These are phyloP conservation scores for Peromyscus aztecus DNA, from an alignment of 2,797 vertebrate species.

Conservation along the genomic window DNA sequence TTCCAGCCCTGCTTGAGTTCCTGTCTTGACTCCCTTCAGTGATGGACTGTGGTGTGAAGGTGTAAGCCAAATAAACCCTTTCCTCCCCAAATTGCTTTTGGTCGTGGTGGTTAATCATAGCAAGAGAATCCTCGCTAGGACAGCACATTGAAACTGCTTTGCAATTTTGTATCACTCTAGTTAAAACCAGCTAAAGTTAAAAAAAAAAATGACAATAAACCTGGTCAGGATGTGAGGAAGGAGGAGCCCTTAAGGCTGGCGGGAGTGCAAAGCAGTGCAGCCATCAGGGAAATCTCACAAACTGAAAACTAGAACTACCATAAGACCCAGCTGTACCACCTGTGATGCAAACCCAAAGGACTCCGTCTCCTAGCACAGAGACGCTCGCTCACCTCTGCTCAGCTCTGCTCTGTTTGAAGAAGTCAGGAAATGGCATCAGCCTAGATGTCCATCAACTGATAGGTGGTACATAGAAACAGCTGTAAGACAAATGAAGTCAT, in stretches of 20 bases:
- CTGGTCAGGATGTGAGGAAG: background rate
- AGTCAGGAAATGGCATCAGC: background rate
- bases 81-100: background rate
- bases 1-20: background rate
- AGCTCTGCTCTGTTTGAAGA: background rate
- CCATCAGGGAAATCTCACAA: background rate
- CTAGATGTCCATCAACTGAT: background rate
- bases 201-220: background rate
- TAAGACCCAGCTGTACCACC: background rate
- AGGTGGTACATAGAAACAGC: background rate
- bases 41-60: background rate
- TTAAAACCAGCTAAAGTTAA: background rate
- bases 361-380: background rate
- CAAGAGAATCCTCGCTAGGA: background rate
- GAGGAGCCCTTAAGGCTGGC: background rate
- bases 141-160: background rate
- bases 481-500: background rate
- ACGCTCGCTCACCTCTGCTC: no score
- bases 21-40: background rate
- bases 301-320: background rate
- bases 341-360: background rate
- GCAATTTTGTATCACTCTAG: background rate
- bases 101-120: background rate
- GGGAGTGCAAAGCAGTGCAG: background rate
- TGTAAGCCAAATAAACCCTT: background rate